A percentile compares a stretch with the other conserved stretches of the same genome.
Evolutionary conservation across 1,140 invertebrate genomes (phyloP).

Genomic region (Ridgeia piscesae): DNA sequence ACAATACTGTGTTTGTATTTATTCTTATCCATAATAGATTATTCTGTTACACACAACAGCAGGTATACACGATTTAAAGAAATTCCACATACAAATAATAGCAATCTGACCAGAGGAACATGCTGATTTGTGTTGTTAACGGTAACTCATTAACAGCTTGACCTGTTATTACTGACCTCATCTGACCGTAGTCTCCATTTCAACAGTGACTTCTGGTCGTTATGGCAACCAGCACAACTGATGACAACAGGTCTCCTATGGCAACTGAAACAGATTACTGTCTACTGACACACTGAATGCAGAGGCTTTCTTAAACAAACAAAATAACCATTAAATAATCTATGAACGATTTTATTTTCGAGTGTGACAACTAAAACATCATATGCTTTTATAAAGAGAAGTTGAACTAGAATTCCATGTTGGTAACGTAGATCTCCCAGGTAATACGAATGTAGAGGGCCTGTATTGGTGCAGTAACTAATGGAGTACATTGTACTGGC

Average conservation of each 20-base stretch:
- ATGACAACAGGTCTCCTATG: slow-evolving; percentile 55
- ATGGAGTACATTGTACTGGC: too few relatives aligned
- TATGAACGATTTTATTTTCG: not conserved
- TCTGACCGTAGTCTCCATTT: slow-evolving; percentile 59
- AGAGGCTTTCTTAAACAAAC: not conserved
- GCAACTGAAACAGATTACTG: slow-evolving; percentile 40
- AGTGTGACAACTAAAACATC: not conserved
- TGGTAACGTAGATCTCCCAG: too few relatives aligned
- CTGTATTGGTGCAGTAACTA: too few relatives aligned
- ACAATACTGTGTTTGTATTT: not conserved
- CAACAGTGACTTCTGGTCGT: slow-evolving; percentile 61
- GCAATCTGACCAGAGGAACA: not conserved
- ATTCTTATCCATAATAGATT: not conserved
- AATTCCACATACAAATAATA: not conserved
- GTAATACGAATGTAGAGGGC: too few relatives aligned
- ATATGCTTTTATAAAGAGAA: not conserved
- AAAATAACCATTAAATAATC: not conserved
- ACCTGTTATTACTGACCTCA: slow-evolving; percentile 10
- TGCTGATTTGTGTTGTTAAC: not conserved
- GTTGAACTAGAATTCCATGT: not conserved
- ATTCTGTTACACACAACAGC: not conserved
- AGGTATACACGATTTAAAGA: not conserved
- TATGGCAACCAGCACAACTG: slow-evolving; percentile 60
- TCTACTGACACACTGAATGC: not conserved
- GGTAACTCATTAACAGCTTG: not conserved